phyloP scores from a whole-genome alignment of 2,888 invertebrate species.

The Boloria selene region DNA sequence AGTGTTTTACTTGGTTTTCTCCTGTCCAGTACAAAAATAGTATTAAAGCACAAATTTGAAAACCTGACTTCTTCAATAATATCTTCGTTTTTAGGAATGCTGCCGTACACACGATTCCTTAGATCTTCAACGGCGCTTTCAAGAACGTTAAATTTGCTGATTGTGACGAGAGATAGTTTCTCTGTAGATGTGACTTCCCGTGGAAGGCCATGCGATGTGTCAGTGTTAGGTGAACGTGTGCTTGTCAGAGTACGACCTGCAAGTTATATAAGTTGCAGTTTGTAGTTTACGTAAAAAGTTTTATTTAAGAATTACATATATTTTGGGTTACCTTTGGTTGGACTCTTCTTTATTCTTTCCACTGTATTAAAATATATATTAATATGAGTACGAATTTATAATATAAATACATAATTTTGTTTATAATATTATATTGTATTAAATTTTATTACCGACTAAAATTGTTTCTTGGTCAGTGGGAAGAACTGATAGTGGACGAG shows the following conservation, averaged over 20 bases:
- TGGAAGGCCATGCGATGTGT: constrained; percentile 19
- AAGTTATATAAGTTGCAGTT: background rate
- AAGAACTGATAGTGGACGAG: constrained; percentile 42
- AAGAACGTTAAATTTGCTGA: constrained; percentile 70
- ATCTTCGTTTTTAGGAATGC: constrained; percentile 68
- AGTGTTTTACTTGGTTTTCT: too few relatives aligned
- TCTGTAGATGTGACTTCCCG: constrained; percentile 46
- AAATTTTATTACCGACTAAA: constrained; percentile 59
- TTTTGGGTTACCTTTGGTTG: constrained; percentile 46
- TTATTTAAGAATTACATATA: background rate
- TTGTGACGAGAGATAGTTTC: constrained; percentile 70
- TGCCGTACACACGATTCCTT: constrained; percentile 67
- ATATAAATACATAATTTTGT: background rate
- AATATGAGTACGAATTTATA: constrained; percentile 1
- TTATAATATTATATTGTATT: background rate
- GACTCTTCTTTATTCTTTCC: constrained; percentile 55
- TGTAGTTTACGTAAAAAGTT: background rate
- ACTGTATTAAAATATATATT: constrained; percentile 52
- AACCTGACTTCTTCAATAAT: constrained; percentile 73
- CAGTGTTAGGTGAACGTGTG: constrained; percentile 31
- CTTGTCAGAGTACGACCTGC: constrained; percentile 35
- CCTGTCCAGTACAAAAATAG: too few relatives aligned
- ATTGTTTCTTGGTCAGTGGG: constrained; percentile 52
- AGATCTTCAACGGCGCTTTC: constrained; percentile 64
- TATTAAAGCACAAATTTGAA: background rate